phyloP scores from a whole-genome alignment of 1,140 invertebrate genomes.

The Microvelia longipes region DNA sequence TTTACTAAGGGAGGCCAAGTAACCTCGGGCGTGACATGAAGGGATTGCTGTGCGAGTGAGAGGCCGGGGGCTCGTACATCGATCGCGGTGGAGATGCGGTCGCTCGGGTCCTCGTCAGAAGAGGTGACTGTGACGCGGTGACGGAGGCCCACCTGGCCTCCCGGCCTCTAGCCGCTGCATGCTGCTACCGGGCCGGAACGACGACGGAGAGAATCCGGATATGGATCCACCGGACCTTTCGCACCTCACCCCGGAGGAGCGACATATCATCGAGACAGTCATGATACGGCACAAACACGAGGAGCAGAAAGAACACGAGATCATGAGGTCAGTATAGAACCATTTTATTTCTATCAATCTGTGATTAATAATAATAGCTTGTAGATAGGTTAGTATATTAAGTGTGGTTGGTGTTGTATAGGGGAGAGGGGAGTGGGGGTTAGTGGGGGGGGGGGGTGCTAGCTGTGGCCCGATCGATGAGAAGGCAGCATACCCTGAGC shows the following conservation, averaged over 20 bases:
- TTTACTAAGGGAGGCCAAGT: background rate
- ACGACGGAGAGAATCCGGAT: background rate
- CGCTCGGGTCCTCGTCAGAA: background rate
- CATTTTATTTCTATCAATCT: background rate
- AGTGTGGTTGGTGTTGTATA: background rate
- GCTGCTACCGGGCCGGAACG: background rate
- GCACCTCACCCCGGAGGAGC: conserved; percentile 92
- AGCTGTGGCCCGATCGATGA: background rate
- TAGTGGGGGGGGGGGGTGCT: background rate
- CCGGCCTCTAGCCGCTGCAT: background rate
- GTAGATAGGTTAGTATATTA: background rate
- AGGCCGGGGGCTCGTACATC: background rate
- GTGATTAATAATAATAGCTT: background rate
- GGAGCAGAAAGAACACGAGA: conserved; percentile 86
- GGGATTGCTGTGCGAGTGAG: background rate
- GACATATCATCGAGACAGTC: conserved; percentile 91
- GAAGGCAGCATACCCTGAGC: too few species aligned
- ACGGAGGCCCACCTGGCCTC: background rate
- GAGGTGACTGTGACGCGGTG: background rate
- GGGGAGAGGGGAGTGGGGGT: background rate
- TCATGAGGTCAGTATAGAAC: conserved; percentile 63
- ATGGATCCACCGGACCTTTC: conserved; percentile 68
- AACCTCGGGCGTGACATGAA: background rate
- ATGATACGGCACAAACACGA: conserved; percentile 91
- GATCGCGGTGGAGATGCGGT: background rate